A percentile compares a stretch with the other conserved stretches of the same genome.
phyloP scores from a whole-genome alignment of 2,113 vertebrate species.

The Sapayoa aenigma region DNA sequence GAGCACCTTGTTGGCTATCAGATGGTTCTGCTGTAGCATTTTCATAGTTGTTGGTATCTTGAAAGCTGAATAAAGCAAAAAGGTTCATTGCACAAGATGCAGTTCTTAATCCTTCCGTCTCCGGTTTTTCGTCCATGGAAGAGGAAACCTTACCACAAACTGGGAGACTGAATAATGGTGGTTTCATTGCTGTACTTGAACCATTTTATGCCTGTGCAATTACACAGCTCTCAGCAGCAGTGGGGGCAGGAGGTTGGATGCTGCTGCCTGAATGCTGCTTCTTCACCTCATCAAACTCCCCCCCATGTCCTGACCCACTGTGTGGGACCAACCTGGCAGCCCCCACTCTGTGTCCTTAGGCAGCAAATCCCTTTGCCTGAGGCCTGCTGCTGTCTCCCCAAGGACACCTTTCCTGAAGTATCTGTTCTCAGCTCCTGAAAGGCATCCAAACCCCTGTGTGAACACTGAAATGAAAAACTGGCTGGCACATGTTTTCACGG shows the following conservation, averaged over 20 bases:
- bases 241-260: not conserved
- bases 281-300: not conserved
- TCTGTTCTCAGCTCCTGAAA: constrained; percentile 19
- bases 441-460: constrained; percentile 54
- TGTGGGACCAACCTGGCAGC: not conserved
- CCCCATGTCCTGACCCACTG: not conserved
- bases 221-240: not conserved
- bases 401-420: not conserved
- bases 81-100: not conserved
- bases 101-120: not conserved
- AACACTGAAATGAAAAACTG: constrained; percentile 18
- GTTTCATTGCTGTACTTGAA: not conserved
- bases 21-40: not conserved
- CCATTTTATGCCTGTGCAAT: not conserved
- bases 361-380: not conserved
- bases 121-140: not conserved
- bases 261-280: not conserved
- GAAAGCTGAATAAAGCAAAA: not conserved
- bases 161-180: not conserved
- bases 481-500: not conserved
- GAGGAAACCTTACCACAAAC: not conserved
- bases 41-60: not conserved
- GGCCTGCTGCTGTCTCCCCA: not conserved
- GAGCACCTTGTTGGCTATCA: not conserved
- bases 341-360: not conserved